Evolutionary conservation across 92 coral and sea anemone genomes (phyloP).

Genomic region (Virgularia gustaviana): DNA sequence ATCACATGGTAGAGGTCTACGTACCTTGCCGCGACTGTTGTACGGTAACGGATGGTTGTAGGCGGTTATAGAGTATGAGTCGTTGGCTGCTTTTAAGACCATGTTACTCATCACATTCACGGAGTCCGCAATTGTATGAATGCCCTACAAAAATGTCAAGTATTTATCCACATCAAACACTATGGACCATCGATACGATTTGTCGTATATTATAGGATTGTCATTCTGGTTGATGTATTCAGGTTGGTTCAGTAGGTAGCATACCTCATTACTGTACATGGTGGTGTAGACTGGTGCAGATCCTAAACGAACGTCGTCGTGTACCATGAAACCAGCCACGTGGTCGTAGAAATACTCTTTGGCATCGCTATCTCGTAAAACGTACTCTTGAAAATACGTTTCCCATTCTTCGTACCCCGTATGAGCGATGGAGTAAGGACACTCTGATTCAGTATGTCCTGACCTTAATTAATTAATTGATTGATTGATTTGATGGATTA

Average conservation of each 20-base stretch:
- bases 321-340: constrained; percentile 71
- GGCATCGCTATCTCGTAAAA: constrained; percentile 66
- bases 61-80: constrained; percentile 59
- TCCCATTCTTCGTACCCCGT: constrained; percentile 57
- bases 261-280: constrained; percentile 82
- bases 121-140: constrained; percentile 81
- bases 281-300: constrained; percentile 42
- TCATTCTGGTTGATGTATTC: not conserved
- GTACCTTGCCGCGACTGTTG: constrained; percentile 73
- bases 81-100: constrained; percentile 45
- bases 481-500: too few species aligned
- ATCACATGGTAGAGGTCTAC: too few species aligned
- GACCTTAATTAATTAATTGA: not conserved
- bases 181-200: not conserved
- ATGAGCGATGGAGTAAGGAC: not conserved
- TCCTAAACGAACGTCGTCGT: not conserved
- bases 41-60: constrained; percentile 90
- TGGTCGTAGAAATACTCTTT: constrained; percentile 68
- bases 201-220: too few species aligned
- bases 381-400: constrained; percentile 67
- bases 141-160: constrained; percentile 48
- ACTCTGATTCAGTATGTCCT: not conserved
- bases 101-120: constrained; percentile 86
- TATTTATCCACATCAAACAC: not conserved
- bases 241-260: not conserved